Evolutionary conservation across 2,888 invertebrate genomes (phyloP), one percentile per base, ranked within the genome.

Genomic region (Drosophila affinis): DNA sequence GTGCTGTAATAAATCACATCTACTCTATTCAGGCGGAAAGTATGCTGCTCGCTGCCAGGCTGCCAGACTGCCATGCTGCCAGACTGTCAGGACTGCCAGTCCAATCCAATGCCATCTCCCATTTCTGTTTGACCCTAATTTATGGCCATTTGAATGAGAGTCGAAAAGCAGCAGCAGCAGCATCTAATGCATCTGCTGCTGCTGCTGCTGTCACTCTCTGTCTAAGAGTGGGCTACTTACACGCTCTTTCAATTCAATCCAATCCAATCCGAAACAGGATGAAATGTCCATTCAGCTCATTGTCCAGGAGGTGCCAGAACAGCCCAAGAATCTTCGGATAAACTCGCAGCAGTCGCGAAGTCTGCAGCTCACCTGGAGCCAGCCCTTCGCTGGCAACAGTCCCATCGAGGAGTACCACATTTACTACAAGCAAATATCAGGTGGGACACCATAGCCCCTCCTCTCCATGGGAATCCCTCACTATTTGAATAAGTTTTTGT

Each of bases 221-320:
- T 7, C 27, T 3, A 32, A 32, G 32, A 10, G 32, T 32, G 10
- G 32, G 32, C 0, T 14, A 39, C 39, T 39, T 39, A 39, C 39
- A 14, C 2, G 39, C 12, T 12, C 5, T 39, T 34, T 34, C 34
- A 34, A 34, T 34, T 14, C 6, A 14, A 39, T 24, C 2, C 24
- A 24, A 14, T 14, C 5, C 5, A 14, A 39, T 24, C 24, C 24
- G 5, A n/a, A 39, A 39, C 90, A 74, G 93, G 98, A 98, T 88
- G 96, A 97, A 91, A 96, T 97, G 95, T 95, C 96, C 59, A 96
- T 98, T 91, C 96, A 97, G 90, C 94, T 98, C 71, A 96, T 97
- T 58, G 97, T 98, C 32, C 97, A 98, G 93, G 95, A 98, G 93
- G 96, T 96, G 48, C 98, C 98, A 1, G 98, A 98, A 92, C 95